Base-by-base conservation (phyloP, 2,113 vertebrate genomes). In the Tauraco erythrolophus region DNA sequence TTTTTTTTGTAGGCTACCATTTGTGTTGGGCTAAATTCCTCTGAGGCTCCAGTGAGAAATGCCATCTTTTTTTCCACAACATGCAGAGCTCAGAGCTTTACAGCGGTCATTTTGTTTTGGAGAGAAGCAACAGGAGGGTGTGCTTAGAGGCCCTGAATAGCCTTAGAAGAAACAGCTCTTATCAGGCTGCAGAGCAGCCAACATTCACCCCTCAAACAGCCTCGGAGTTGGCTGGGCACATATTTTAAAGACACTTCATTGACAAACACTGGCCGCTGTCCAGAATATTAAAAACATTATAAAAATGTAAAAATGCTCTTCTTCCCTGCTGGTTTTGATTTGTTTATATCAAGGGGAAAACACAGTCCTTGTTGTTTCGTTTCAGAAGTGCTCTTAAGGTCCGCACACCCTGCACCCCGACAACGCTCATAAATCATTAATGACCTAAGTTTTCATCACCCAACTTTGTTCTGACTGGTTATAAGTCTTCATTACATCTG, bases 361-460 rank as follows among this genome's bases (percentile, higher is more conserved):
- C 2, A 3, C n/a, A 78, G 28, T 37, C 51, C 68, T 53, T 76
- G 82, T 28, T 92, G 62, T 48, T 88, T 58, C 39, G 16, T 39
- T 61, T 72, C 45, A 57, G 74, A 76, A 39, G 35, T 10, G 4
- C 78, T 75, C 66, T 16, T 25, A 37, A 57, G 61, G 13, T 45
- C 10, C 3, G 66, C 90, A 94, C 88, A 19, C 84, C 88, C 90
- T 19, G 39, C 61, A 9, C 56, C 65, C 46, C 2, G 0, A 30
- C 8, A 5, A 25, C 0, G 46, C 35, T 68, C 43, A 1, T 79
- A 58, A 93, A 61, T 82, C 92, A 61, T 19, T n/a, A 23, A 33
- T 90, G 92, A 92, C 33, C 70, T 90, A 16, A 90, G 65, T 57
- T 94, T 61, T 88, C 92, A 54, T n/a, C 92, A 69, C 35, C 16